Evolutionary conservation across 2,888 invertebrate species (phyloP), one percentile per base, ranked within the genome.

Genomic region (Protodeltote pygarga): DNA sequence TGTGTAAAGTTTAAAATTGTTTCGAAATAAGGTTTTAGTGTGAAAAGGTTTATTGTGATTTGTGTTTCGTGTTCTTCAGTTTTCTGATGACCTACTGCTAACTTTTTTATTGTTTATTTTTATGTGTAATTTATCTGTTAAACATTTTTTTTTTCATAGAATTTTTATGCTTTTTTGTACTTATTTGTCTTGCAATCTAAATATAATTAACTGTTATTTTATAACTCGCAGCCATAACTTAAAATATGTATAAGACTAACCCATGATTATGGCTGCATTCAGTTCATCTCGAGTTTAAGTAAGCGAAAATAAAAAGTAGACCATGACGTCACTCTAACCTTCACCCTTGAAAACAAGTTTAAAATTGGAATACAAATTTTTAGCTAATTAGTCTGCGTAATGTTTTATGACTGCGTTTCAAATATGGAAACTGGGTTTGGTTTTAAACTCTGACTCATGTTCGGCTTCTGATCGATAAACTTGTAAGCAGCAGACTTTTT

Each of bases 361-460:
- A 65, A 65, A 65, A 65, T 59, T 44, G 46, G 33, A 40, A 29
- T 29, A 24, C 46, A 23, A 37, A 59, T 59, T 54, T 38, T 23
- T 37, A 41, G 46, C 32, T 59, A 67, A 65, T 65, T 54, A 64
- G 33, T 13, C 31, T 4, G 38, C 46, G 40, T 50, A 47, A 41
- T 51, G 59, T 39, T 45, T 35, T 41, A 29, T 20, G 65, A 44
- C 65, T 44, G 53, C 39, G 25, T 52, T 65, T 49, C 60, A 37
- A 65, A 65, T 65, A 62, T 60, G 60, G 62, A 58, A 55, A 52
- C 47, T 57, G 70, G 67, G 67, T 53, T 66, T 58, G 72, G 73
- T 69, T 65, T 37, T 35, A 59, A 57, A 48, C 53, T 65, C 65
- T 87, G 87, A 87, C 70, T 86, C 86, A 87, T 41, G 29, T 73